Percentiles rank a stretch among this genome's conserved stretches.
phyloP scores from a whole-genome alignment of 2,888 invertebrate species.

The Glaucopsyche alexis region DNA sequence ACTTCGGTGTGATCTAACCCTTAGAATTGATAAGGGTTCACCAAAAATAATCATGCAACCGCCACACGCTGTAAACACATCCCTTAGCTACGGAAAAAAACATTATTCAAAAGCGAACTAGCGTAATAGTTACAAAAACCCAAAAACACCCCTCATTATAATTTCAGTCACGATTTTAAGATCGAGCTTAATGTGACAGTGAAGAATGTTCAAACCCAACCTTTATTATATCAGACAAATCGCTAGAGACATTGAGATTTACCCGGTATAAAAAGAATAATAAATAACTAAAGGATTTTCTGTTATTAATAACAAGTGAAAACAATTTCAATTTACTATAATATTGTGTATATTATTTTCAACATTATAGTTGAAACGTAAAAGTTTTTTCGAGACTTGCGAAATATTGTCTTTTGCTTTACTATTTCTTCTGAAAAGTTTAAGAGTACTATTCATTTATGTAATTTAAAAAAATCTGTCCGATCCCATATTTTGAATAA shows the following conservation, averaged over 20 bases:
- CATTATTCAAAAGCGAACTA: slow-evolving; percentile 4
- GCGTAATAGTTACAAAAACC: background rate
- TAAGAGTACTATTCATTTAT: no score
- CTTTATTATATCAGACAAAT: slow-evolving; percentile 24
- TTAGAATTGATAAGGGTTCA: background rate
- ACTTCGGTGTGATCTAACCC: no score
- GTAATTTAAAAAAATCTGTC: no score
- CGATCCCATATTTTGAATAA: no score
- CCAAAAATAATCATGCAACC: background rate
- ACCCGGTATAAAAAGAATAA: slow-evolving; percentile 3
- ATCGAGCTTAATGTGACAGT: slow-evolving; percentile 22
- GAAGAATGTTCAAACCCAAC: slow-evolving; percentile 8
- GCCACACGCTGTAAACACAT: slow-evolving; percentile 13
- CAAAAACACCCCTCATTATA: slow-evolving; percentile 1
- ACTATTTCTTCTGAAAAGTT: no score
- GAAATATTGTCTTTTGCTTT: no score
- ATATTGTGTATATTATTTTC: no score
- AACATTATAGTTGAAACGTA: no score
- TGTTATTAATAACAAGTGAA: background rate
- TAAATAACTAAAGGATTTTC: background rate
- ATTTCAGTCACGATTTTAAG: slow-evolving; percentile 27
- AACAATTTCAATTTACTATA: no score
- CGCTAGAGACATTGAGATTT: background rate
- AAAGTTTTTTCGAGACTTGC: no score
- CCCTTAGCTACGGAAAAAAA: slow-evolving; percentile 1